Base-by-base conservation (phyloP, 1,140 invertebrate genomes). In the Drosophila pallidifrons region DNA sequence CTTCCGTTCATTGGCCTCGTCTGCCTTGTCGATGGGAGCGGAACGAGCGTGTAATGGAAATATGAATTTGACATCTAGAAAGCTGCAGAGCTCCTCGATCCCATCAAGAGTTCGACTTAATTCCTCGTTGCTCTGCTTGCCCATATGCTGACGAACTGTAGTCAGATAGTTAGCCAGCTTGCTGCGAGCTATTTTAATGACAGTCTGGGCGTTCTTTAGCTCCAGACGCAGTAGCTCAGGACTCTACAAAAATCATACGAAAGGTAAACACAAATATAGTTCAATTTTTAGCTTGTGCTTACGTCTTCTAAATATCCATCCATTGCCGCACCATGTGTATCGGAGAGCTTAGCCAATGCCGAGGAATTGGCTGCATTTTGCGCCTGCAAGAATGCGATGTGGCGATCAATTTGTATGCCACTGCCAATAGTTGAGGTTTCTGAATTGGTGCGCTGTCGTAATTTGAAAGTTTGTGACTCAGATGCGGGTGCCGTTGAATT, bases 51-150 rank as follows among this genome's bases (percentile, higher is more conserved):
- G 82, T 11, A 87, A 51, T 0, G 91, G 88, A 47, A 86, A 79
- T 46, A 91, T 75, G 13, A 88, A 80, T 68, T 92, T 91, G 0
- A 91, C 69, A 64, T 92, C 87, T 11, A 92, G 70, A 46, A 92
- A 86, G 43, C 80, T 81, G 59, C 92, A 91, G 38, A 93, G 79
- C 73, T 94, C 93, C 57, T 93, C 92, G 10, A 94, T 93, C 7
- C 93, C 93, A 68, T 93, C 93, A 3, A 94, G 60, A 0, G 93
- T 91, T 13, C 92, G 89, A 11, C 74, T 77, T 0, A 92, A 75
- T 64, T 93, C 91, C 43, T 92, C 77, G 30, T 82, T 80, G 20
- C 63, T 59, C 11, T 85, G 75, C 47, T 70, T 82, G 11, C 79
- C 69, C 28, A 93, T 75, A 69, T 91, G 83, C 28, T 90, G 83